phyloP scores from a whole-genome alignment of 2,113 vertebrate genomes.

The Gallinago paraguaiae region DNA sequence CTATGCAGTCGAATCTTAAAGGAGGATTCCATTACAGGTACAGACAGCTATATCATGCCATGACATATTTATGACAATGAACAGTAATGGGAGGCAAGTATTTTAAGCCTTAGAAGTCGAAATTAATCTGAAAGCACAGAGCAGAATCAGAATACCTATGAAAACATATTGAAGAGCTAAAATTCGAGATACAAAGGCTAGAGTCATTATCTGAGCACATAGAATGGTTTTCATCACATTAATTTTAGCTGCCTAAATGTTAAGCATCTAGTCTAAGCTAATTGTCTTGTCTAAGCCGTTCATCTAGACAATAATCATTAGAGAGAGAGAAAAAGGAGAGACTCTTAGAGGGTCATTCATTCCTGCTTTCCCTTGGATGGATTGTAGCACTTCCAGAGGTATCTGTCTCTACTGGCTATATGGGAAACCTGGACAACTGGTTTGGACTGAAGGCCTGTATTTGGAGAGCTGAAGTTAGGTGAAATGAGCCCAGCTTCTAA shows the following conservation, averaged over 20 bases:
- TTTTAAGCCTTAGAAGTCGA: conserved; percentile 3
- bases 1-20: conserved; percentile 27
- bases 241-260: conserved; percentile 62
- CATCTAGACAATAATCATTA: conserved; percentile 49
- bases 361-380: neutral
- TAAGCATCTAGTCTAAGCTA: conserved; percentile 62
- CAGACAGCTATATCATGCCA: conserved; percentile 50
- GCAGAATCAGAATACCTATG: neutral
- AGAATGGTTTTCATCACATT: conserved; percentile 27
- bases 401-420: neutral
- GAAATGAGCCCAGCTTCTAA: neutral
- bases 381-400: neutral
- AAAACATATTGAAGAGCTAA: conserved; percentile 52
- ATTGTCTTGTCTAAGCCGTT: conserved; percentile 42
- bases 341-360: conserved; percentile 15
- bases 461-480: neutral
- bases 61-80: conserved; percentile 65
- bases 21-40: conserved; percentile 47
- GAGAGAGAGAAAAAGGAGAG: neutral
- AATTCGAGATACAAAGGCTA: conserved; percentile 55
- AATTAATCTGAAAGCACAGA: neutral
- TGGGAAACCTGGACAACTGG: neutral
- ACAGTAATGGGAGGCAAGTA: conserved; percentile 9
- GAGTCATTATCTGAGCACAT: conserved; percentile 21
- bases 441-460: neutral